Evolutionary conservation across 2,888 invertebrate genomes (phyloP).

Genomic region (Frankliniella fusca): DNA sequence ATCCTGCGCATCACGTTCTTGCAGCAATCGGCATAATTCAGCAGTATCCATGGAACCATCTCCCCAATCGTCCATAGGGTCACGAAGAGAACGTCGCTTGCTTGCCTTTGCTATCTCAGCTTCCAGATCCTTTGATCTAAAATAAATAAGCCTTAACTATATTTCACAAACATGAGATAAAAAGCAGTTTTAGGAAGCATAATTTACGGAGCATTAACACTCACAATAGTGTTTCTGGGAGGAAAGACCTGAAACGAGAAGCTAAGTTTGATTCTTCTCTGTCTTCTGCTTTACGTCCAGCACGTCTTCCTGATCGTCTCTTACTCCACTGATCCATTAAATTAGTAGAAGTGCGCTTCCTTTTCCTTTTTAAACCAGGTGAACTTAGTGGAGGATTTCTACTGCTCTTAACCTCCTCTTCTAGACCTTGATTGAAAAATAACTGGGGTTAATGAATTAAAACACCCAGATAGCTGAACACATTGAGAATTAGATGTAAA

Average conservation of each 20-base stretch:
- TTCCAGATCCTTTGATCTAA: conserved; percentile 31
- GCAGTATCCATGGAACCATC: conserved; percentile 61
- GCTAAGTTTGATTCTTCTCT: conserved; percentile 9
- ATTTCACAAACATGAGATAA: neutral
- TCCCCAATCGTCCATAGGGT: conserved; percentile 44
- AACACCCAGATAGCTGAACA: neutral
- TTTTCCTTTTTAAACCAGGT: neutral
- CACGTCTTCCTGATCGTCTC: neutral
- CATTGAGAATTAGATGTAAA: neutral
- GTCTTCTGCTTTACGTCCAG: neutral
- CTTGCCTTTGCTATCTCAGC: conserved; percentile 30
- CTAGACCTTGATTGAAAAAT: neutral
- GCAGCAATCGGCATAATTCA: conserved; percentile 60
- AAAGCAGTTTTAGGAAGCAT: neutral
- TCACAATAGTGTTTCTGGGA: neutral
- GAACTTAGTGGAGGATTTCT: neutral
- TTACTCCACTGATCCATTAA: conserved; percentile 13
- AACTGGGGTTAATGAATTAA: neutral
- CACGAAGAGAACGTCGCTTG: conserved; percentile 33
- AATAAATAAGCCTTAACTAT: neutral
- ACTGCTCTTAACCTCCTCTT: neutral
- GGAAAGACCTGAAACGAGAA: neutral
- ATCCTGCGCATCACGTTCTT: conserved; percentile 48
- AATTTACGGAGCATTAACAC: neutral
- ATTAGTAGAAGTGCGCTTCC: neutral